Base-by-base conservation (phyloP, 35 echinoderm and acorn worm species). In the Anneissia japonica region DNA sequence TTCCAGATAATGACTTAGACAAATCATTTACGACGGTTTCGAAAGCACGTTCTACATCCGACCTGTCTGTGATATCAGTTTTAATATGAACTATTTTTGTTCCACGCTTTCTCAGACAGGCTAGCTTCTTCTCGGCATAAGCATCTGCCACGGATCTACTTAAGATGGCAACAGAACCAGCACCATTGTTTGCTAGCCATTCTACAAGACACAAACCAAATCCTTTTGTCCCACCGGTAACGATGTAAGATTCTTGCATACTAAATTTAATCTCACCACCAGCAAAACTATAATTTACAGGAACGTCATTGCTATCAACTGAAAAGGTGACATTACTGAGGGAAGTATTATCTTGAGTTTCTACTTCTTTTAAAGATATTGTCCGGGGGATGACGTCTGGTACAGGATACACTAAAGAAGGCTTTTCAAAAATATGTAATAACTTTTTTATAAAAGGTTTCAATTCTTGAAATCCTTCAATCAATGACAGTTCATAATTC, bases 211-310 rank as follows among this genome's bases (percentile, higher is more conserved):
- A 21, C 4, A 89, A 35, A 23, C 92, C 92, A 73, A 94, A 74
- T 23, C 92, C 92, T 77, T 81, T 90, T 31, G 92, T 90, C 2
- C 92, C 92, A 19, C 92, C 92, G 19, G 88, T 86, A 29, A 94
- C 88, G 38, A 94, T 85, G 46, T 94, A 94, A 14, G 92, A 86
- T 2, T 64, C 26, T 9, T 23, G 51, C 51, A 64, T 64, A 23
- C 51, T 64, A 2, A 64, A 64, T 64, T 26, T 6, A 23, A 26
- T 64, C 51, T 64, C 19, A 2, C 1, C 2, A 3, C 5, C 51
- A 16, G 51, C 2, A 64, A 64, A 64, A 26, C 26, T 23, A 26
- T 64, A 64, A 26, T 64, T 23, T 64, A 64, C 51, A 12, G 7
- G 7, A 23, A 64, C 19, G 51, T 9, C 7, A 19, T 64, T 26